Evolutionary conservation across 2,888 invertebrate species (phyloP).

Genomic region (Timema cristinae): DNA sequence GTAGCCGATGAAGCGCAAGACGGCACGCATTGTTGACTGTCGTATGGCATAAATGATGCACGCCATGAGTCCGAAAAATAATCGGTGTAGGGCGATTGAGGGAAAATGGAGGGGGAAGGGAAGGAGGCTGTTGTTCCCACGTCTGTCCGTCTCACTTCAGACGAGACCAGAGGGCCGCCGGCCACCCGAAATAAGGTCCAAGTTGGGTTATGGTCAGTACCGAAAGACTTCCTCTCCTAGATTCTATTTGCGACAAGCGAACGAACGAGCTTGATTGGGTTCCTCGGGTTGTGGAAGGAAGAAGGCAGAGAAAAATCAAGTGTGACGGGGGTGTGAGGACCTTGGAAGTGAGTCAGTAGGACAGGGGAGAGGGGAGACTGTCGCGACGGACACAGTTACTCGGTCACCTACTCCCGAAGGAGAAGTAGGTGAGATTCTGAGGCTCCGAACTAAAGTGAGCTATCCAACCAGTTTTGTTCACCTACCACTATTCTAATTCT

Average conservation of each 20-base stretch:
- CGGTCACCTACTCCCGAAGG: conserved; percentile 14
- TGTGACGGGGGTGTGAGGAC: conserved; percentile 22
- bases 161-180: too few relatives aligned
- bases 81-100: too few relatives aligned
- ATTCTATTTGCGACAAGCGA: not conserved
- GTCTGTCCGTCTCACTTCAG: too few relatives aligned
- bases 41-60: too few relatives aligned
- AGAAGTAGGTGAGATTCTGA: conserved; percentile 9
- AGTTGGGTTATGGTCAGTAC: not conserved
- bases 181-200: not conserved
- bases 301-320: conserved; percentile 14
- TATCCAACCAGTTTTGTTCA: too few relatives aligned
- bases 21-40: too few relatives aligned
- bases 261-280: not conserved
- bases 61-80: too few relatives aligned
- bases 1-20: too few relatives aligned
- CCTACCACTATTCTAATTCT: too few relatives aligned
- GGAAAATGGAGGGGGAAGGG: too few relatives aligned
- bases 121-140: too few relatives aligned
- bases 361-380: conserved; percentile 15
- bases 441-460: too few relatives aligned
- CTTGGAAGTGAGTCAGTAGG: conserved; percentile 11
- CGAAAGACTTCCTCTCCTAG: not conserved
- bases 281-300: not conserved
- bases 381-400: conserved; percentile 14